Percentiles rank a stretch among this genome's conserved stretches.
Evolutionary conservation across 2,888 invertebrate genomes (phyloP).

Genomic region (Nesidiocoris tenuis): DNA sequence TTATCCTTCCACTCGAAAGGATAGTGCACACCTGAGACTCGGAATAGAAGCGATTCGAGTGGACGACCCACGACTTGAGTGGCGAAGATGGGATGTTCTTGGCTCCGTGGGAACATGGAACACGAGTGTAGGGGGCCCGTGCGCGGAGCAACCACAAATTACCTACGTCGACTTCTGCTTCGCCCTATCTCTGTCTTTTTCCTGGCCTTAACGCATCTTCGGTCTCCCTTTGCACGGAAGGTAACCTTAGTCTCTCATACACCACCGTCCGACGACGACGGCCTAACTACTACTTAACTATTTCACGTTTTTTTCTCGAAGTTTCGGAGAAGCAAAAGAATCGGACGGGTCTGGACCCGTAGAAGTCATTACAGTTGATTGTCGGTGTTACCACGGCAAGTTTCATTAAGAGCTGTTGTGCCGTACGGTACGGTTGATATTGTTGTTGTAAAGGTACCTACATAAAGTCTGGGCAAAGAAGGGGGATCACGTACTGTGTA

Average conservation of each 20-base stretch:
- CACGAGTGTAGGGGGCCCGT: conserved; percentile 19
- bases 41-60: background rate
- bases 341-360: conserved; percentile 14
- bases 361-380: conserved; percentile 40
- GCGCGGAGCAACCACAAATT: conserved; percentile 35
- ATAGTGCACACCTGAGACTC: background rate
- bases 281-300: conserved; percentile 42
- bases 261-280: conserved; percentile 20
- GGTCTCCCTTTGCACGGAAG: background rate
- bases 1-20: no score
- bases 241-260: conserved; percentile 19
- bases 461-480: background rate
- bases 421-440: background rate
- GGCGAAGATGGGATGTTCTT: background rate
- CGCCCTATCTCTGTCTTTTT: background rate
- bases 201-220: background rate
- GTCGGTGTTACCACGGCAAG: conserved; percentile 39
- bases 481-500: conserved; percentile 39
- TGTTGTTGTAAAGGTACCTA: background rate
- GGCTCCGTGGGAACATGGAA: conserved; percentile 28
- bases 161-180: background rate
- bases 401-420: conserved; percentile 32
- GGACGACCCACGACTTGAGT: background rate
- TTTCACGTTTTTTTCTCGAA: conserved; percentile 39
- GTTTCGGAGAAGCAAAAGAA: conserved; percentile 18